Evolutionary conservation across 2,888 invertebrate species (phyloP), one percentile per base, ranked within the genome.

Genomic region (Halocaridina rubra): DNA sequence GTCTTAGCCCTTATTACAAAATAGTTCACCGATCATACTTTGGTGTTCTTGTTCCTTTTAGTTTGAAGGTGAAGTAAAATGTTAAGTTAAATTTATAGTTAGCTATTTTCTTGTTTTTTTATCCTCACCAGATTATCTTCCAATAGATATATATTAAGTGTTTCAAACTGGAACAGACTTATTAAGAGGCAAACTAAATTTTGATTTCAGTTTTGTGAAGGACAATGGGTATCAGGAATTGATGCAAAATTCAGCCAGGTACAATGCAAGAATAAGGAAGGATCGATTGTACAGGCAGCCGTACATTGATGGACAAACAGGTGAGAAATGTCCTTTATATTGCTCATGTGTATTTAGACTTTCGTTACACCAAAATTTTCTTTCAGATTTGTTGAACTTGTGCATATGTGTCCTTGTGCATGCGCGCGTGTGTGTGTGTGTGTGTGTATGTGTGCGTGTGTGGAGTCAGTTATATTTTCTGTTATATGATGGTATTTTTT

Each of bases 251-350:
- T 81, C 86, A 16, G 86, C 86, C 19, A 86, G 61, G 75, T 86
- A 67, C 53, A 86, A 86, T 71, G 74, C 81, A 27, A 78, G 81
- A 32, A 86, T 86, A 32, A 77, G 86, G 8, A 86, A 86, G 61
- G 86, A 86, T 72, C 71, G 86, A 46, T 81, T 81, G 74, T 81
- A 69, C 33, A 74, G 86, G 24, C 86, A 86, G 29, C 86, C 86
- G n/a, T 86, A 86, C 22, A 86, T 86, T 57, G 86, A 86, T 86
- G 86, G 86, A 16, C 86, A 86, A 30, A 86, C 86, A 81, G 86
- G 86, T 86, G 67, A 57, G 76, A n/a, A n/a, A n/a, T n/a, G n/a
- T n/a, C n/a, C n/a, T n/a, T n/a, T n/a, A n/a, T n/a, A n/a, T n/a
- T n/a, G n/a, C n/a, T n/a, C n/a, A n/a, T n/a, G n/a, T n/a, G n/a